Conservation (phyloP, 53 echinoderm and acorn worm genomes). For the Echinometra lucunter region DNA sequence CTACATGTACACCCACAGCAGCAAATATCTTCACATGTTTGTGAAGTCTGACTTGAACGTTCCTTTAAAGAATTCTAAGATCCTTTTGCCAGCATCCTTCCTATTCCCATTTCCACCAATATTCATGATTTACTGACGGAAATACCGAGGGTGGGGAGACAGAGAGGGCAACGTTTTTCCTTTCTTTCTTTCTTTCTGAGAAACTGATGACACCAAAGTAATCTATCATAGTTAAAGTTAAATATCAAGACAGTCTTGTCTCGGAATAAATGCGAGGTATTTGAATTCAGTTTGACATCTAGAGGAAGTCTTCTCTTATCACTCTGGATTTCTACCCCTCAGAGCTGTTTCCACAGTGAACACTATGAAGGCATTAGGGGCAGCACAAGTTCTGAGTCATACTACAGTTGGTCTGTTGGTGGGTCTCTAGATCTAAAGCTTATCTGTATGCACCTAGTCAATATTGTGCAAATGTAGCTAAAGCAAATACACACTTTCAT, state of each 20-base stretch:
- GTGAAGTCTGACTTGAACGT: background rate
- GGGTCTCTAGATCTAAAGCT: background rate
- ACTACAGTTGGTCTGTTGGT: background rate
- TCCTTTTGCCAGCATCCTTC: background rate
- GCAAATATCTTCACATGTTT: background rate
- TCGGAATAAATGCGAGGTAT: background rate
- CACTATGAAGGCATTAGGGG: background rate
- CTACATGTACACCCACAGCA: background rate
- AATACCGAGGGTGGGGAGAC: background rate
- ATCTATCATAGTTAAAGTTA: slow-evolving; percentile 20
- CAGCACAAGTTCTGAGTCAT: background rate
- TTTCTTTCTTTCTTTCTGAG: background rate
- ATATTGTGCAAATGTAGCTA: too few relatives aligned
- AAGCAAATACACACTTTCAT: too few relatives aligned
- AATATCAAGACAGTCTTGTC: slow-evolving; percentile 1
- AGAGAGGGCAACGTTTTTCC: background rate
- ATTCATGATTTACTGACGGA: background rate
- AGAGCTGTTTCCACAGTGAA: background rate
- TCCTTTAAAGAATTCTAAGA: background rate
- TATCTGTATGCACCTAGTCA: background rate
- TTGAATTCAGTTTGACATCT: background rate
- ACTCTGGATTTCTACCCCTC: background rate
- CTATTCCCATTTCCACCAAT: background rate
- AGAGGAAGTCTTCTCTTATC: slow-evolving; percentile 20
- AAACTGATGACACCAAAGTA: background rate